Evolutionary conservation across 2,888 invertebrate species (phyloP), one percentile per base, ranked within the genome.

Genomic region (Psylliodes chrysocephalus): DNA sequence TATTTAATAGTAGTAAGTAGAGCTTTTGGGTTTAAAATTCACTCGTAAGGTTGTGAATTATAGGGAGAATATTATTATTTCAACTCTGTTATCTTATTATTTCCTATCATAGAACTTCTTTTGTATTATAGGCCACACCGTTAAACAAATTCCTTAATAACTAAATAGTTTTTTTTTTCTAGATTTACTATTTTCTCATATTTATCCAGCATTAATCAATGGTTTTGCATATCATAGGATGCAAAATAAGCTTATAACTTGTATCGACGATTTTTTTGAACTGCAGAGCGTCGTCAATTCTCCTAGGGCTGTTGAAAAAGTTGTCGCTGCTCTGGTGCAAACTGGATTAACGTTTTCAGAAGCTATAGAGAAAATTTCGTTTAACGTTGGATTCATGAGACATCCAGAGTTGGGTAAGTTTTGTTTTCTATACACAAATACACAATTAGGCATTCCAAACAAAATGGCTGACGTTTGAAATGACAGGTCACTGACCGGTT

Each of bases 341-440:
- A 59, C 67, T 1, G 68, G 70, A 1, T 40, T 72, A 12, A 49
- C 61, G n/a, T 69, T 71, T 55, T 61, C 61, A 30, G 71, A 71
- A 12, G 35, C 68, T 2, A 49, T 71, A 1, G 69, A 71, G 7
- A 69, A 52, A 46, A 57, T 72, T 47, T 59, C 66, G 2, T 59
- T 64, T 6, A 64, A 68, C 22, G 52, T 71, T 1, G 70, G 68
- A 1, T 62, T 68, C 18, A 47, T 63, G 14, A 54, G 65, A 8
- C 54, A 64, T 49, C 70, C 68, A 0, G 12, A 10, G 5, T 51
- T 71, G 28, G 70, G 72, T 72, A 38, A 69, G 68, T 64, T n/a
- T n/a, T n/a, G n/a, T n/a, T n/a, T n/a, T n/a, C n/a, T n/a, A n/a
- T n/a, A n/a, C n/a, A n/a, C n/a, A n/a, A n/a, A n/a, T n/a, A n/a